Base-by-base conservation (phyloP, 2,113 vertebrate species). In the Excalfactoria chinensis region DNA sequence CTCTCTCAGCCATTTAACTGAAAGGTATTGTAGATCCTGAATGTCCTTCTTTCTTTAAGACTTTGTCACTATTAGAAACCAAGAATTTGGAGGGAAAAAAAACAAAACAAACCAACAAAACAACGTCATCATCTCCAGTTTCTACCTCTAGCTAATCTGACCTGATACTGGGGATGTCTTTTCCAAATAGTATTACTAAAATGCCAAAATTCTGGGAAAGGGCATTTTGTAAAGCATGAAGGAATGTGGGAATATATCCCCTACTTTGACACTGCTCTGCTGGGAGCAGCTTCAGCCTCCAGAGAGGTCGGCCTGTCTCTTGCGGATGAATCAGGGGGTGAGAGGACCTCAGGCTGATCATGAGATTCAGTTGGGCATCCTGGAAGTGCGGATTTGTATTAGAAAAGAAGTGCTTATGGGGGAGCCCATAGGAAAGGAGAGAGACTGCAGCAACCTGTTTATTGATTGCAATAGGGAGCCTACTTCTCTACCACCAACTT, bases 401-500 rank as follows among this genome's bases (percentile, higher is more conserved):
- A 23, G 35, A 19, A 32, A 81, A 43, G 77, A 40, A 10, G 7
- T 2, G 17, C 19, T 68, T 48, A 28, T 6, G 5, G 5, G 16
- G n/a, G 13, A 63, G 9, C 37, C 22, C 56, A 1, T 3, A 46
- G 69, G 41, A 67, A n/a, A 62, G 25, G 55, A 19, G 9, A 7
- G 59, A 69, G 35, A 14, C 1, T 40, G 58, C 26, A 32, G 15
- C 34, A 68, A 19, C 16, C n/a, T 59, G 46, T 23, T 63, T 25
- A 3, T 11, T 5, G 28, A 19, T 3, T 3, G 21, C 3, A n/a
- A 60, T 41, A 51, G 35, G 32, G 53, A 86, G 15, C 17, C 46
- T 35, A 3, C 6, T 8, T 23, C 1, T n/a, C 43, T 22, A 15
- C 12, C 14, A 12, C 4, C 0, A 0, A 8, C 0, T 34, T n/a